Base-by-base conservation (phyloP, 2,888 invertebrate species). In the Amaurobius ferox region DNA sequence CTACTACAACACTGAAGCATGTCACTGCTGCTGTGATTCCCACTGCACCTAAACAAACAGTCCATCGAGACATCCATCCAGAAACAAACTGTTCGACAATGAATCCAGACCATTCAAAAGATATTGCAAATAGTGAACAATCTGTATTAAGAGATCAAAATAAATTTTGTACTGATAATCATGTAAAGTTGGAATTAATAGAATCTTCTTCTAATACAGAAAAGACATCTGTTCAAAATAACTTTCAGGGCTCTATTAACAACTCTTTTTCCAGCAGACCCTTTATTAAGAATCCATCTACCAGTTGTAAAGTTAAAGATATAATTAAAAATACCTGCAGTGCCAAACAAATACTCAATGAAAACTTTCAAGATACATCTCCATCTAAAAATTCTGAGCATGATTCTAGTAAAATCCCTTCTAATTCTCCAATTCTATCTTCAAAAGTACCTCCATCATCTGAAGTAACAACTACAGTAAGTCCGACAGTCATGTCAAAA, bases 11-110 rank as follows among this genome's bases (percentile, higher is more conserved):
- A 19, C 30, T 72, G 13, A 86, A 86, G 35, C 79, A 86, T 40
- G 79, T 86, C 6, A 79, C 86, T 39, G 86, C 86, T 6, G 86
- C 86, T 55, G 86, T 86, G n/a, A 86, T 86, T 62, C 86, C 86
- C 30, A 86, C 86, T 44, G 86, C 86, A 35, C 86, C 86, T 16
- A 86, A 86, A 70, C 86, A 86, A 67, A 39, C 44, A 44, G 71
- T 83, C 35, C 74, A 68, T 48, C 39, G 79, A 44, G 73, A 78
- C 40, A 26, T 73, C 62, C 85, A 79, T 79, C 68, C 44, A 39
- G 85, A 86, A 44, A 67, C 44, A 7, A 79, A 74, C 62, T 72
- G 26, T 61, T 66, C 66, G 5, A 23, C 71, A 26, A 35, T 48
- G 19, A 39, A 23, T 16, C 55, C 55, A 29, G 74, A 80, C 16